Evolutionary conservation across 2,113 vertebrate species (phyloP).

Genomic region (Rhea americana): DNA sequence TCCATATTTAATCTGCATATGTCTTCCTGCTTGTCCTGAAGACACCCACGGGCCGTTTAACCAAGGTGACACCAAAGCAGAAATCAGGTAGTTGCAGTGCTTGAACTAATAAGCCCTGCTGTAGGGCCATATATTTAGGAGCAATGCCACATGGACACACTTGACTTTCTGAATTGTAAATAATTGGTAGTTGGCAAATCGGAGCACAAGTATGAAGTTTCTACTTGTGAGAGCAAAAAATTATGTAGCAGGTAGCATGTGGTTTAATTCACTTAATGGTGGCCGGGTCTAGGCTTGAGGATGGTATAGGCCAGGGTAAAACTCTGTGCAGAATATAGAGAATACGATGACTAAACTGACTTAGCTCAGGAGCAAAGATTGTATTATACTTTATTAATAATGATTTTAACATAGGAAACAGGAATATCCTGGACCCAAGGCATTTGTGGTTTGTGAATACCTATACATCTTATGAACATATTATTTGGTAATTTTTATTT

Average conservation of each 20-base stretch:
- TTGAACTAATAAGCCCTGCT: background rate
- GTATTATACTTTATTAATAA: background rate
- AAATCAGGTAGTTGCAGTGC: accelerated
- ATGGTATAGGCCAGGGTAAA: background rate
- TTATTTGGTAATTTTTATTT: background rate
- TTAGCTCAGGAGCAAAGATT: background rate
- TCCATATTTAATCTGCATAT: background rate
- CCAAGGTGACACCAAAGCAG: background rate
- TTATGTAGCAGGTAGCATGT: background rate
- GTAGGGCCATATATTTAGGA: background rate
- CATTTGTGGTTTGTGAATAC: background rate
- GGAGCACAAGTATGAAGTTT: background rate
- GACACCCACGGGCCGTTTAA: background rate
- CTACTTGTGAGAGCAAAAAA: background rate
- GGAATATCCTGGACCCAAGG: accelerated
- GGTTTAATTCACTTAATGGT: background rate
- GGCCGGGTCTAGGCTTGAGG: background rate
- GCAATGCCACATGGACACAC: background rate
- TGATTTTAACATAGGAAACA: background rate
- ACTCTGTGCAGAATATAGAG: background rate
- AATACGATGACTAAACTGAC: background rate
- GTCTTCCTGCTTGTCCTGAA: background rate
- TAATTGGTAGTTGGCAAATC: background rate
- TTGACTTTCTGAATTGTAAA: background rate
- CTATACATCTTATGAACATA: background rate